phyloP scores from a whole-genome alignment of 2,888 invertebrate species.

The Spilosoma lubricipeda region DNA sequence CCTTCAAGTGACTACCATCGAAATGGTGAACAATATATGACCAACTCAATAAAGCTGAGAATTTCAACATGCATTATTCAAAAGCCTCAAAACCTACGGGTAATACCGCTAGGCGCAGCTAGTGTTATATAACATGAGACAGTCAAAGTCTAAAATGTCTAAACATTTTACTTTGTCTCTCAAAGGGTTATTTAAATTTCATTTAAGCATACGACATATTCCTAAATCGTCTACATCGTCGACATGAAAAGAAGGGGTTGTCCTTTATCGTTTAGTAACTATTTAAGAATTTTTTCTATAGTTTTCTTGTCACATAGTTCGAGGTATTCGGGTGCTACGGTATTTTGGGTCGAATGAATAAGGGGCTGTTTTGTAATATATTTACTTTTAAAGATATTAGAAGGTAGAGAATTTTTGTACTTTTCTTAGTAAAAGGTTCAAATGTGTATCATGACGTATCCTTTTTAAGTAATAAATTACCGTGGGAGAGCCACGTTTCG shows the following conservation, averaged over 20 bases:
- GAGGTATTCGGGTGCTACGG: neutral
- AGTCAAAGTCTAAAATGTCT: neutral
- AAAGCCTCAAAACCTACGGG: too few species aligned
- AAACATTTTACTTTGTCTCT: neutral
- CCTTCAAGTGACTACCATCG: too few species aligned
- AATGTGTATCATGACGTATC: neutral
- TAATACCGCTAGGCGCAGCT: too few species aligned
- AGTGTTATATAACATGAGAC: too few species aligned
- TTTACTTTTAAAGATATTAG: neutral
- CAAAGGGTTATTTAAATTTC: neutral
- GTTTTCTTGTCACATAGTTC: conserved; percentile 20
- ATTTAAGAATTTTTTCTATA: conserved; percentile 26
- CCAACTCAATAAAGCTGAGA: too few species aligned
- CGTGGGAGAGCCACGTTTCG: too few species aligned
- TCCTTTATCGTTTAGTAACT: conserved; percentile 19
- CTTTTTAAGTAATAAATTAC: neutral
- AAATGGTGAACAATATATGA: too few species aligned
- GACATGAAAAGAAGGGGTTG: conserved; percentile 29
- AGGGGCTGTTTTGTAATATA: neutral
- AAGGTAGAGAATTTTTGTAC: neutral
- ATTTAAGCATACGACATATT: conserved; percentile 22
- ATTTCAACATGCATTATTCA: too few species aligned
- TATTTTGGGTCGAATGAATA: conserved; percentile 1
- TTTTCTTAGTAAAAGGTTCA: neutral
- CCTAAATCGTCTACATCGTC: conserved; percentile 36